Percentiles rank a stretch among this genome's conserved stretches.
Conservation (phyloP, 2,113 vertebrate species). For the Mesocricetus auratus region DNA sequence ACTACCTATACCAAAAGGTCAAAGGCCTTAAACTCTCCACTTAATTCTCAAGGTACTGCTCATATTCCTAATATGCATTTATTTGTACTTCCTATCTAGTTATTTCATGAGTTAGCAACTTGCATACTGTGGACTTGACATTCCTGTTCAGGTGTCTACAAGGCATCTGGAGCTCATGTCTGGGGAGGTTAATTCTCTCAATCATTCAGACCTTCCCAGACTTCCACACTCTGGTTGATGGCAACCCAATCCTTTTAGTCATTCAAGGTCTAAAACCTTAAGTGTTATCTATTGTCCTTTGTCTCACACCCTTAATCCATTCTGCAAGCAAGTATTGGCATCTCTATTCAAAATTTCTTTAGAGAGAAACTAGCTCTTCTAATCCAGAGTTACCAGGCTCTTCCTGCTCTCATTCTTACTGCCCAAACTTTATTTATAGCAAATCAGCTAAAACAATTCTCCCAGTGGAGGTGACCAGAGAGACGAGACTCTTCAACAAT, state of each 20-base stretch:
- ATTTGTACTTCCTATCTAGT: conserved; percentile 9
- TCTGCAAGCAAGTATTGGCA: conserved; percentile 19
- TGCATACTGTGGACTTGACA: background rate
- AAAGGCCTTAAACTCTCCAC: background rate
- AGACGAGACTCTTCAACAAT: conserved; percentile 34
- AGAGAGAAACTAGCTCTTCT: conserved; percentile 15
- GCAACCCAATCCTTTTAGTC: background rate
- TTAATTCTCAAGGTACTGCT: conserved; percentile 4
- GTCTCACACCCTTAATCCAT: background rate
- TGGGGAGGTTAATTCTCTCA: background rate
- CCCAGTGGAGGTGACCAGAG: background rate
- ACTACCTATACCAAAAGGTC: conserved; percentile 21
- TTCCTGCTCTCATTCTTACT: background rate
- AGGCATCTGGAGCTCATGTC: background rate
- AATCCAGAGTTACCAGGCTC: background rate
- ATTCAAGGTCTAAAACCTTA: background rate
- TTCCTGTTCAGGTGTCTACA: background rate
- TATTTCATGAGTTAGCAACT: conserved; percentile 24
- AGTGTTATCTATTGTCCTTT: background rate
- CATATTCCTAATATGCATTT: background rate
- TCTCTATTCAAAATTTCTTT: background rate
- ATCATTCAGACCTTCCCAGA: background rate
- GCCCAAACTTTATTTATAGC: background rate
- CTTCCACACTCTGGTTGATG: background rate
- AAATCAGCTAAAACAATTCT: background rate